Conservation (phyloP, 1,140 invertebrate genomes). For the Rhagoletis zephyria region DNA sequence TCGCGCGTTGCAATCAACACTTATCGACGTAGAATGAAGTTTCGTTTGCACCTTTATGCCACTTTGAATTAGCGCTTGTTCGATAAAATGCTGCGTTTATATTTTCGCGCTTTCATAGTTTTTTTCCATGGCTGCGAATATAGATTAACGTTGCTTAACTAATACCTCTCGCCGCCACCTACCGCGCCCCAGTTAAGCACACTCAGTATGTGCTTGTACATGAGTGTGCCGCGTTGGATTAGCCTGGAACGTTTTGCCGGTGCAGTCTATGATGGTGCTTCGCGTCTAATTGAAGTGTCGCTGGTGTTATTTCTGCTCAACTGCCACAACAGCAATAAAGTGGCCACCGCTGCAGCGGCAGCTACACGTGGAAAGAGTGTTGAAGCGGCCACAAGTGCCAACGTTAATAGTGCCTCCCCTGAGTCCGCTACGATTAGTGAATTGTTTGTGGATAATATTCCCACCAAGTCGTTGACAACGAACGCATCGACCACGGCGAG, state of each 20-base stretch:
- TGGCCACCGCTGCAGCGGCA: background rate
- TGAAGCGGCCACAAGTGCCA: background rate
- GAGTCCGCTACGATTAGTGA: background rate
- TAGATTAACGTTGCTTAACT: background rate
- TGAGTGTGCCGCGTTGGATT: conserved; percentile 59
- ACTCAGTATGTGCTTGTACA: conserved; percentile 58
- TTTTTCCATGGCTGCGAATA: background rate
- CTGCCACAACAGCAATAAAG: conserved; percentile 31
- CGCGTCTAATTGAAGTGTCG: conserved; percentile 56
- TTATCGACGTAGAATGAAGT: too few species aligned
- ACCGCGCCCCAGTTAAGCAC: conserved; percentile 20
- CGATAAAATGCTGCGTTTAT: too few species aligned
- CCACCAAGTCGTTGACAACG: background rate
- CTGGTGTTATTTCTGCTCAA: conserved; percentile 56
- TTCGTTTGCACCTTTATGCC: background rate
- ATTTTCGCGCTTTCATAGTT: background rate
- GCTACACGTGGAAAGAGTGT: background rate
- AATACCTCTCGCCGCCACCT: background rate
- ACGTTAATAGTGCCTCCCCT: background rate
- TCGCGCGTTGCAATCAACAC: background rate
- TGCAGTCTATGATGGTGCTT: conserved; percentile 50
- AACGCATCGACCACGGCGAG: background rate
- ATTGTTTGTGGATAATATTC: background rate
- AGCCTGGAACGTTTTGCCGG: conserved; percentile 58
- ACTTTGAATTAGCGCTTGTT: too few species aligned